Base-by-base conservation (phyloP, 2,888 invertebrate genomes). In the Melanchra persicariae region DNA sequence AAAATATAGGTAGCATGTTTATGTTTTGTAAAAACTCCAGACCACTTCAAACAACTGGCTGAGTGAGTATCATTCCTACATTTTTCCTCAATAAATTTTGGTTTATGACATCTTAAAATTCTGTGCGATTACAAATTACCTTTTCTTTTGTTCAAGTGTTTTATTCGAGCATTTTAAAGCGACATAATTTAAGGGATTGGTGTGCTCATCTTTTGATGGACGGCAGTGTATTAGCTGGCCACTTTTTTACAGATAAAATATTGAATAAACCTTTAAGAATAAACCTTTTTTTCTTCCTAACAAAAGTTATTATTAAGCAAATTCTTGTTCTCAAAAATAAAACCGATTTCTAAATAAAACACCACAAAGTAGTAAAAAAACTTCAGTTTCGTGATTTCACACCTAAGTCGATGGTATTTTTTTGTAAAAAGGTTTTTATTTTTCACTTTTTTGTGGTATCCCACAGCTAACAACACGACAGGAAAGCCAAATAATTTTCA, bases 81-180 rank as follows among this genome's bases (percentile, higher is more conserved):
- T 58, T 71, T 74, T 37, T 70, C 55, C 10, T 45, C 60, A 67
- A 63, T 74, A 71, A 72, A 65, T 77, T 70, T 30, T 19, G 59
- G 61, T 82, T 81, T 74, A 70, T 70, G 72, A 74, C 78, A 74
- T 63, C 60, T 74, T 74, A 70, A 82, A 73, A 51, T 72, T 72
- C 57, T 74, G 72, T 67, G 69, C 54, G 74, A 70, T 67, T 78
- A 82, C 74, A 81, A 78, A 74, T 78, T 65, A 67, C 63, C 62
- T 60, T 73, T 52, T 40, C 24, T 24, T 61, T 81, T 71, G 69
- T 79, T 45, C 57, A 24, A 62, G n/a, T 70, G 22, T 65, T 74
- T 70, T 61, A 65, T 83, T 65, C 40, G 17, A 30, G 47, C 19
- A 51, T 68, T 62, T 70, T 72, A 49, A 77, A 79, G 62, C 17